Evolutionary conservation across 2,797 vertebrate species (phyloP).

Genomic region (Mycteria americana): DNA sequence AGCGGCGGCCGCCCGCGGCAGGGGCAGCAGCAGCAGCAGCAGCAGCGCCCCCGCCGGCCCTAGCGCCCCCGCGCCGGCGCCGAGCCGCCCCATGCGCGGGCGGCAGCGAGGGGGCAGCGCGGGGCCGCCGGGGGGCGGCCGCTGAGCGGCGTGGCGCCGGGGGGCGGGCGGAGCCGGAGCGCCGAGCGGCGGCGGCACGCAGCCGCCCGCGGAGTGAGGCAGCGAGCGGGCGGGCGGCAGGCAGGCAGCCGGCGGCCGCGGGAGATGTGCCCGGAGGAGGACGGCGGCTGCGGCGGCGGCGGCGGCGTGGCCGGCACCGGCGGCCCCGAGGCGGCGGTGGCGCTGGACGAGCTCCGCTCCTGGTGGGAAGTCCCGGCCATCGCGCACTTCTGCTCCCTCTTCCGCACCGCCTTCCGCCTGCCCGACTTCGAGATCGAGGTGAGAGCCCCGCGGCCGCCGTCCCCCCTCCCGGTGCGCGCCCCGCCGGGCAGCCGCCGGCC

Average conservation of each 20-base stretch:
- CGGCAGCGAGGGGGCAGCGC: conserved; percentile 10
- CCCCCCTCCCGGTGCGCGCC: neutral
- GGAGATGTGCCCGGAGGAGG: conserved; percentile 71
- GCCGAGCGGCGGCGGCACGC: neutral
- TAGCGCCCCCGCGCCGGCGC: neutral
- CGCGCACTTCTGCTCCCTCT: conserved; percentile 97
- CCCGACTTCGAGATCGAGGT: conserved; percentile 99
- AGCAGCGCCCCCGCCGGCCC: conserved; percentile 32
- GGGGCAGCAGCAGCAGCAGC: conserved; percentile 1
- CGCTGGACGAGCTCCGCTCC: conserved; percentile 92
- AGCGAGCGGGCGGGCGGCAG: neutral
- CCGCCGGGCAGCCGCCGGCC: neutral
- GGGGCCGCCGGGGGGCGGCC: neutral
- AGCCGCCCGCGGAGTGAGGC: conserved; percentile 26
- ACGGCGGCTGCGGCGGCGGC: conserved; percentile 37
- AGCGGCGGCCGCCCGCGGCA: conserved; percentile 32
- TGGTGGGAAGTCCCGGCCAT: conserved; percentile 99
- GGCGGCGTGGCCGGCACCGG: conserved; percentile 24
- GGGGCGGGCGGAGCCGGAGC: conserved; percentile 17
- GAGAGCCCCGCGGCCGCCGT: conserved; percentile 43
- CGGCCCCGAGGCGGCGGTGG: conserved; percentile 18
- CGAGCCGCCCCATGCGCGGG: conserved; percentile 18
- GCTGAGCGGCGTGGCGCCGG: conserved; percentile 6
- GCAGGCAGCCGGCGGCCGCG: conserved; percentile 39
- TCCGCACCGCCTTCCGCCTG: conserved; percentile 94